Evolutionary conservation across 1,140 invertebrate genomes (phyloP).

Genomic region (Drosophila micromelanica): DNA sequence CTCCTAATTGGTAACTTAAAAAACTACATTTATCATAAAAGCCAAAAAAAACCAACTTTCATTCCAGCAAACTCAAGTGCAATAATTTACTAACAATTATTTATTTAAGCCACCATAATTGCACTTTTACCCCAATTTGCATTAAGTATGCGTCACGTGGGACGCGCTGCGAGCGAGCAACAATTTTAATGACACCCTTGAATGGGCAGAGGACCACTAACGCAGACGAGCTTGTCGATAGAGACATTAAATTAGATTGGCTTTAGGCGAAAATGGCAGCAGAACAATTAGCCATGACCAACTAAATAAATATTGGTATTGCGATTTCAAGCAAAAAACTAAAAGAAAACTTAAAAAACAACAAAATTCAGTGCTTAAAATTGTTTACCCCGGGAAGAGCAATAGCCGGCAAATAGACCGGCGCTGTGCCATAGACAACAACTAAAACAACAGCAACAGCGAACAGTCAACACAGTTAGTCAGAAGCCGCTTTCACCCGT

Average conservation of each 20-base stretch:
- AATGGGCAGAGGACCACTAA: constrained; percentile 29
- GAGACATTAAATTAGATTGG: constrained; percentile 43
- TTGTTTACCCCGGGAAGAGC: constrained; percentile 6
- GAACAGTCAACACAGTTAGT: constrained; percentile 54
- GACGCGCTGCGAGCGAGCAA: constrained; percentile 38
- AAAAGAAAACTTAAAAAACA: constrained; percentile 21
- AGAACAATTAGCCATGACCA: constrained; percentile 42
- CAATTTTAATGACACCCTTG: constrained; percentile 67
- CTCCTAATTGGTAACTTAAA: background rate
- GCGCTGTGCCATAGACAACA: constrained; percentile 11
- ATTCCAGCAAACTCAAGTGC: background rate
- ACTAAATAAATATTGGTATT: constrained; percentile 35
- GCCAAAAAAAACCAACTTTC: constrained; percentile 12
- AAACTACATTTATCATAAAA: background rate
- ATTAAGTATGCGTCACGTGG: constrained; percentile 62
- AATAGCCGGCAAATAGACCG: constrained; percentile 38
- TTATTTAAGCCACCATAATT: constrained; percentile 39
- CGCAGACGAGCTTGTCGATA: constrained; percentile 44
- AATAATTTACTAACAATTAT: constrained; percentile 4
- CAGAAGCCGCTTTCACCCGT: constrained; percentile 71
- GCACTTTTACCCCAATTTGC: constrained; percentile 63
- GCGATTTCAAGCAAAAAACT: constrained; percentile 31
- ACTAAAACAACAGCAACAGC: constrained; percentile 16
- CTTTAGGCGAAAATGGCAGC: constrained; percentile 25
- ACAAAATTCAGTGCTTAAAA: constrained; percentile 4